Percentiles rank a stretch among this genome's conserved stretches.
phyloP scores from a whole-genome alignment of 2,888 invertebrate species.

The Erebia aethiops region DNA sequence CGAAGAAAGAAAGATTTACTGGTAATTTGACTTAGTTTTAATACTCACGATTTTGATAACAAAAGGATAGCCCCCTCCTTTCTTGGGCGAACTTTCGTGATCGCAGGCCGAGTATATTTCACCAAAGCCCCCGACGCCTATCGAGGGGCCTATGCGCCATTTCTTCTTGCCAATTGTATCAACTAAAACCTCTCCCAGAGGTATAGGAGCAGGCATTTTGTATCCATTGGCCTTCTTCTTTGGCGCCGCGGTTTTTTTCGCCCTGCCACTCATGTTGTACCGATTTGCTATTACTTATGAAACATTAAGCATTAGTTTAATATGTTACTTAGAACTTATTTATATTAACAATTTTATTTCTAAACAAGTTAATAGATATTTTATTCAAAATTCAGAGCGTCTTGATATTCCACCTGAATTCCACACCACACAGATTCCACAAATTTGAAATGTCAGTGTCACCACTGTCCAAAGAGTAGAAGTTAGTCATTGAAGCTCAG shows the following conservation, averaged over 20 bases:
- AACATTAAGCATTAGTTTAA: constrained; percentile 9
- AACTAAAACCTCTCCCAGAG: constrained; percentile 88
- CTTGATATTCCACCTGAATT: no score
- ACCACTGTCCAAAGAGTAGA: no score
- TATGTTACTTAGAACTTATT: not conserved
- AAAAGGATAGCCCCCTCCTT: constrained; percentile 83
- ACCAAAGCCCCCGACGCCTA: constrained; percentile 96
- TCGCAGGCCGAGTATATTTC: constrained; percentile 94
- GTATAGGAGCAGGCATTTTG: constrained; percentile 87
- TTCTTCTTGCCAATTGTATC: constrained; percentile 88
- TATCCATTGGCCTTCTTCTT: constrained; percentile 75
- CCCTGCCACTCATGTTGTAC: constrained; percentile 62
- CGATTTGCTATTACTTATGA: constrained; percentile 14
- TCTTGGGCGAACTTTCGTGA: constrained; percentile 77
- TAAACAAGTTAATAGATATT: not conserved
- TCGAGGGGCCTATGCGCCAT: constrained; percentile 94
- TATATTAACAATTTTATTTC: no score
- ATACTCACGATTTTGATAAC: constrained; percentile 92
- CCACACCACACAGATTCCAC: no score
- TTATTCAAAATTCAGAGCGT: not conserved
- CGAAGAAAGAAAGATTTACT: no score
- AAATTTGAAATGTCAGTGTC: no score
- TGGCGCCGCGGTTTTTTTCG: constrained; percentile 66
- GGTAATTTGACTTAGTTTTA: not conserved
- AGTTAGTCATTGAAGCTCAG: no score